Percentiles rank a stretch among this genome's conserved stretches.
phyloP scores from a whole-genome alignment of 2,797 vertebrate genomes.

The Danio choprae region DNA sequence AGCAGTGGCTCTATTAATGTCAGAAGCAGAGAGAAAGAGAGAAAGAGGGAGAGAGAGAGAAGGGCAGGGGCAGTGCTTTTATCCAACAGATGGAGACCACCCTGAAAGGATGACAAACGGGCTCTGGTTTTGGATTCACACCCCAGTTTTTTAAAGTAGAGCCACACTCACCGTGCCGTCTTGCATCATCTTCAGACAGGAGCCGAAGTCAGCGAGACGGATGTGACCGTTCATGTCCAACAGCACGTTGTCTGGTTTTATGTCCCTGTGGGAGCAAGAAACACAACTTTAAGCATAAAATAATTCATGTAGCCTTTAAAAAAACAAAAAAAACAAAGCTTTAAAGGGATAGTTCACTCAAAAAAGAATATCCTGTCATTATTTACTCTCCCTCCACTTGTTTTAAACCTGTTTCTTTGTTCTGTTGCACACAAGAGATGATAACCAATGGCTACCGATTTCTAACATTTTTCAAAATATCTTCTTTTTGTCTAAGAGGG shows the following conservation, averaged over 20 bases:
- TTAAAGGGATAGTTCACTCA: no score
- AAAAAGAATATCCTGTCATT: no score
- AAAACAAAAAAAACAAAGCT: no score
- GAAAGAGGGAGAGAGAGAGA: background rate
- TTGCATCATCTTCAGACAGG: constrained; percentile 94
- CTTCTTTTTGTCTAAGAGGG: no score
- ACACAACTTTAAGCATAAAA: background rate
- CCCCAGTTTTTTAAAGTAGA: background rate
- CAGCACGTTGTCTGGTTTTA: constrained; percentile 96
- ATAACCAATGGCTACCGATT: no score
- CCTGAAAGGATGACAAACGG: constrained; percentile 17
- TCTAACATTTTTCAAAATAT: no score
- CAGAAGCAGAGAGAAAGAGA: background rate
- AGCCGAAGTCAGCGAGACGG: constrained; percentile 96
- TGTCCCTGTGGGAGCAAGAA: constrained; percentile 81
- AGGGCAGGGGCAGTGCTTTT: constrained; percentile 2
- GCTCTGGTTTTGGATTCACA: background rate
- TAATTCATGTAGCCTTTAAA: background rate
- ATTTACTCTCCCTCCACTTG: no score
- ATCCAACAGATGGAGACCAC: constrained; percentile 34
- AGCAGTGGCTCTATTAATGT: constrained; percentile 39
- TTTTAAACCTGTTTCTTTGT: no score
- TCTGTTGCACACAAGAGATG: no score
- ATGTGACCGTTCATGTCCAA: constrained; percentile 96
- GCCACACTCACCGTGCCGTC: constrained; percentile 89